Conservation (phyloP, 2,113 vertebrate species). For the Fregetta grallaria region DNA sequence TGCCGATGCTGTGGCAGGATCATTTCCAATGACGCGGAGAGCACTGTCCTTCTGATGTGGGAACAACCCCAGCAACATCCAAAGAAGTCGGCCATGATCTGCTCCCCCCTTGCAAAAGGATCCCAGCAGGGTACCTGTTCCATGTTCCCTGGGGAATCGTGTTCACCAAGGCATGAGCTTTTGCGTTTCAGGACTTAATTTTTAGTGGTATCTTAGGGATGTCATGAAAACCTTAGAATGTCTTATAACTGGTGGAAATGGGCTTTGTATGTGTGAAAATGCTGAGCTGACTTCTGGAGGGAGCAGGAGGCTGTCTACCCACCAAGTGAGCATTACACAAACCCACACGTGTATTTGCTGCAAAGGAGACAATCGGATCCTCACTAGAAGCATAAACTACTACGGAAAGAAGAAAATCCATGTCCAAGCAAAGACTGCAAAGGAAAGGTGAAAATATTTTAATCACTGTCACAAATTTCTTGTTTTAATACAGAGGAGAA, state of each 20-base stretch:
- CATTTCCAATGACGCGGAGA: accelerated
- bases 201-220: background rate
- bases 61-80: background rate
- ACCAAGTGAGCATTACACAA: background rate
- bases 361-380: background rate
- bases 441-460: background rate
- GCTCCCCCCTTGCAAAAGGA: background rate
- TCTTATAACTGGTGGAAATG: background rate
- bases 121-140: background rate
- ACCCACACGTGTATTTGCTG: background rate
- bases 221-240: background rate
- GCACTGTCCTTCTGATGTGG: background rate
- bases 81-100: background rate
- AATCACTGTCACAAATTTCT: background rate
- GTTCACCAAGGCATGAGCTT: background rate
- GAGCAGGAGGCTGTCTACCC: background rate
- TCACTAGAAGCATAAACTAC: background rate
- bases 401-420: background rate
- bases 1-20: background rate
- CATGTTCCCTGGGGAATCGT: background rate
- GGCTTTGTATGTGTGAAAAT: background rate
- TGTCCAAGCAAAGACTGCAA: background rate
- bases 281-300: background rate
- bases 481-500: background rate
- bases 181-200: background rate